Percentiles rank a stretch among this genome's conserved stretches.
phyloP scores from a whole-genome alignment of 2,113 vertebrate genomes.

The Geococcyx californianus region DNA sequence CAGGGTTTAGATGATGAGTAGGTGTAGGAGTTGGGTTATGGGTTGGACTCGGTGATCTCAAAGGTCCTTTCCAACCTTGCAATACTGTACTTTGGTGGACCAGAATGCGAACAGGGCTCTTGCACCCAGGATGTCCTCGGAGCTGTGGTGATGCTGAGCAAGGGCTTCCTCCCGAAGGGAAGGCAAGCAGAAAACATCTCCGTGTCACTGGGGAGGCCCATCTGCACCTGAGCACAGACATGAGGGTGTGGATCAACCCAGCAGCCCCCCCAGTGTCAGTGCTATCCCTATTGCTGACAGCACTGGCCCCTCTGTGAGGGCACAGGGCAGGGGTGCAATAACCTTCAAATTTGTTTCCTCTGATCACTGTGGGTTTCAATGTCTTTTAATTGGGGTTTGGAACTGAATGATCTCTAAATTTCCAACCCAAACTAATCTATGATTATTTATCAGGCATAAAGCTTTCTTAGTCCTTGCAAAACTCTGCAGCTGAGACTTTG shows the following conservation, averaged over 20 bases:
- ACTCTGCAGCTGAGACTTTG: background rate
- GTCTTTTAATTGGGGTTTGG: background rate
- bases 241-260: rapidly evolving
- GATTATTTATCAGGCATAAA: background rate
- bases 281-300: no score
- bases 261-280: background rate
- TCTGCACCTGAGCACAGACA: rapidly evolving
- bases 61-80: no score
- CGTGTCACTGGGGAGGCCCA: rapidly evolving
- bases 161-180: background rate
- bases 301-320: rapidly evolving
- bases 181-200: background rate
- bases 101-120: background rate
- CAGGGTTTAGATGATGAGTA: no score
- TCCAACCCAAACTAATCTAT: no score
- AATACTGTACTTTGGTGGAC: background rate
- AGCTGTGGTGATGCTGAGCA: background rate
- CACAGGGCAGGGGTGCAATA: background rate
- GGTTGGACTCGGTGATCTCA: no score
- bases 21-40: no score
- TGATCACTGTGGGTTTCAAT: rapidly evolving
- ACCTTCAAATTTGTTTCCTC: no score
- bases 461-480: background rate
- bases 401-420: no score
- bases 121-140: background rate